Base-by-base conservation (phyloP, 1,140 invertebrate genomes). In the Chionoecetes opilio region DNA sequence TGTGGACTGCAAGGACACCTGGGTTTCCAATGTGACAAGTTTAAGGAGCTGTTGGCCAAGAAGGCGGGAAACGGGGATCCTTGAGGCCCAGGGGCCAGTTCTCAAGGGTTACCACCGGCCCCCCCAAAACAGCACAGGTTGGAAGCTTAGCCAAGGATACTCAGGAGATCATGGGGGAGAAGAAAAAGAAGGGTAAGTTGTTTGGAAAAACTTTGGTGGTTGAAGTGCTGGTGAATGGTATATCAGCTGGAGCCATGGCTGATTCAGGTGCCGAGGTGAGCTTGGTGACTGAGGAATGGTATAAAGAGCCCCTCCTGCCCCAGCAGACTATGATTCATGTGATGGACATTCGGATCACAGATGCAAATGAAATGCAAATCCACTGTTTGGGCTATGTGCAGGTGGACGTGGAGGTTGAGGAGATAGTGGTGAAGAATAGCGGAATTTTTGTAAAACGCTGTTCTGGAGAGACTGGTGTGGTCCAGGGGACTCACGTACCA, bases 201-300 rank as follows among this genome's bases (percentile, higher is more conserved):
- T 37, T 37, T 9, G 35, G 34, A 3, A 38, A 38, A 29, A 89
- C 34, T 2, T 21, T 38, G 34, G 35, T 14, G 38, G 35, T 89
- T 37, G 35, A 89, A n/a, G 87, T 38, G 32, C n/a, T 38, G 35
- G 87, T 89, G 21, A 21, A 8, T 1, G 87, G 32, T 89, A 14
- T 35, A 21, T n/a, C 3, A 38, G 5, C 14, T 9, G 87, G 35
- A 46, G 87, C 87, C 17, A 87, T 87, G 5, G 9, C 5, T 38
- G 87, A 89, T 35, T 89, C 87, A 14, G 35, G 87, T 8, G 38
- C 87, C 26, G 87, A 38, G 87, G 34, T 89, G 38, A 41, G 14
- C 35, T n/a, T 89, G 87, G 21, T 89, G 32, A 89, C 32, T n/a
- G 87, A 89, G 21, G 87, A 29, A 11, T 89, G 87, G 87, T 89